Base-by-base conservation (phyloP, 2,888 invertebrate genomes). In the Biston stratarius region DNA sequence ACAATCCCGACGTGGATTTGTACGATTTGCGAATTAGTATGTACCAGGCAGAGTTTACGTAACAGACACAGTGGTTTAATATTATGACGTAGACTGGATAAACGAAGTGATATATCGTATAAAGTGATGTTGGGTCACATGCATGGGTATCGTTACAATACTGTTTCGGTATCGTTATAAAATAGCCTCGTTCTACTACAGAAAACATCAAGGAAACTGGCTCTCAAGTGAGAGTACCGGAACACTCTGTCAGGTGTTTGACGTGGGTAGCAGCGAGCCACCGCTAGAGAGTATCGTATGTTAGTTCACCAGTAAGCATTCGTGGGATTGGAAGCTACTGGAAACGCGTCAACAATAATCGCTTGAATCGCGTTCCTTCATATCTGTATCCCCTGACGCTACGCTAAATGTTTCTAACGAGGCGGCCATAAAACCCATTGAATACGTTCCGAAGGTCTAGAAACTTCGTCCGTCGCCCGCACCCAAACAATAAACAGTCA, bases 401-500 rank as follows among this genome's bases (percentile, higher is more conserved):
- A 3, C 47, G 6, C 45, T 59, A 59, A 51, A 15, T 33, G 42
- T 49, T 40, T 33, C 6, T 40, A 49, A 49, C 40, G 24, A 42
- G 40, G 8, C 7, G 48, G 48, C 48, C 12, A 36, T 49, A 49
- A 49, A 59, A 44, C 38, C 36, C 38, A 38, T 38, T 15, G 48
- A 42, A 60, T 40, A 36, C 51, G 52, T 53, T n/a, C 40, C 45
- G 34, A 61, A 45, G 34, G 52, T 49, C 58, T 55, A 24, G 8
- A 38, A 59, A 48, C 11, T 59, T 59, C 15, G 38, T 24, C 45
- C 58, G 11, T 12, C 8, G 15, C 61, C 34, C 62, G 67, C 63
- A 63, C 67, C 55, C 65, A 63, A 72, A 68, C 67, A 51, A 74
- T 69, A 71, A 74, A 72, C 70, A 66, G 49, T 45, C 55, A 61